Evolutionary conservation across 2,797 vertebrate species (phyloP).

Genomic region (Carapus acus): DNA sequence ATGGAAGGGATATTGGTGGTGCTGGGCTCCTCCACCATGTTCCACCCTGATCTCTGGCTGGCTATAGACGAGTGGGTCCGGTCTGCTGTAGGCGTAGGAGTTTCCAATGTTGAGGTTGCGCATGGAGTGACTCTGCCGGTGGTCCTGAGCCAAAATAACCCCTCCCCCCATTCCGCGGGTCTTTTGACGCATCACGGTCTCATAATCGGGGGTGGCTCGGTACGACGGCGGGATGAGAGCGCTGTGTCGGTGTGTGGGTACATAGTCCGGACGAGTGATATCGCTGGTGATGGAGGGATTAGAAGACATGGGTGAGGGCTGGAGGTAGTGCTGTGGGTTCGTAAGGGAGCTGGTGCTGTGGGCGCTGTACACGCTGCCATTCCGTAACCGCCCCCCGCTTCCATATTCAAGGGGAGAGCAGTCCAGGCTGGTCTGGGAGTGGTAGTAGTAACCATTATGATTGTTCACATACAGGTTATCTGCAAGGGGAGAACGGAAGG

Average conservation of each 20-base stretch:
- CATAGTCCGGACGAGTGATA: constrained; percentile 84
- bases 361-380: constrained; percentile 95
- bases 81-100: constrained; percentile 91
- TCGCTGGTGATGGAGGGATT: constrained; percentile 96
- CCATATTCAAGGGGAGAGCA: constrained; percentile 83
- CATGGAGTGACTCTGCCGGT: constrained; percentile 91
- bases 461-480: constrained; percentile 95
- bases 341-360: constrained; percentile 97
- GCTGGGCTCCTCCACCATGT: constrained; percentile 57
- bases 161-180: constrained; percentile 69
- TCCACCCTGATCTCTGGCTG: constrained; percentile 97
- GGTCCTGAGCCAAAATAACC: constrained; percentile 77
- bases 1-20: constrained; percentile 83
- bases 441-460: constrained; percentile 95
- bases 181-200: constrained; percentile 96
- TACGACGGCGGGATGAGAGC: constrained; percentile 94
- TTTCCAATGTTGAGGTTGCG: constrained; percentile 90
- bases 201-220: constrained; percentile 94
- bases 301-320: constrained; percentile 96
- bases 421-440: constrained; percentile 96
- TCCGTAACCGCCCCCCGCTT: constrained; percentile 78
- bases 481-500: constrained; percentile 51
- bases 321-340: constrained; percentile 89
- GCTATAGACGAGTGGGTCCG: constrained; percentile 93
- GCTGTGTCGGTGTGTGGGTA: constrained; percentile 90